Evolutionary conservation across 1,140 invertebrate species (phyloP), one percentile per base, ranked within the genome.

Genomic region (Drosophila bocqueti): DNA sequence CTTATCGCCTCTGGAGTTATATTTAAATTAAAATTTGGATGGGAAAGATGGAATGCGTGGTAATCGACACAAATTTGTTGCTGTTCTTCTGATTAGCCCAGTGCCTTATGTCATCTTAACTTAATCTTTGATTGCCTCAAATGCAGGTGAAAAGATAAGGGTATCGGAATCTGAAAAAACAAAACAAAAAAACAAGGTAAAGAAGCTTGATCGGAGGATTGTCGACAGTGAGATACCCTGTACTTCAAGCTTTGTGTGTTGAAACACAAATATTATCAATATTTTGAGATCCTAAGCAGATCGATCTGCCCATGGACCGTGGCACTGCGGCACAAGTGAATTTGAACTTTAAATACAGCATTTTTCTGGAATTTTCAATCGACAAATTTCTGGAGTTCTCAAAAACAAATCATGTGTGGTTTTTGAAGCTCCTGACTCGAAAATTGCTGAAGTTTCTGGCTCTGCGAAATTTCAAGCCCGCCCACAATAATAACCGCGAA

Each of bases 11-110:
- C 13, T 24, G 13, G 31, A 18, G 21, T 47, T 69, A 24, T 55
- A 71, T 57, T 68, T 71, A 71, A 71, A 57, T 68, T 40, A 57
- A 47, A 31, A 10, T 31, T 8, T 64, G 21, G 10, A 18, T 42
- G 16, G 29, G 24, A 31, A n/a, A 31, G 60, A 21, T 38, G 47
- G 60, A 16, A 36, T 46, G 55, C 34, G 2, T 38, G 18, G 13
- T 64, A 66, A 60, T 60, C 40, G 15, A 24, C 4, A 13, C 15
- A n/a, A 46, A 67, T 55, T 46, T 40, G 15, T 54, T 24, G 24
- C 13, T 55, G 15, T 16, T 55, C 18, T 16, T 5, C 1, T 4
- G 52, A 55, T 55, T 55, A 21, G 18, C 4, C 31, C 13, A 8
- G 10, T 55, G 13, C 1, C 1, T 55, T 55, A 55, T 40, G 36